phyloP scores from a whole-genome alignment of 2,888 invertebrate species.

The Blera fallax region DNA sequence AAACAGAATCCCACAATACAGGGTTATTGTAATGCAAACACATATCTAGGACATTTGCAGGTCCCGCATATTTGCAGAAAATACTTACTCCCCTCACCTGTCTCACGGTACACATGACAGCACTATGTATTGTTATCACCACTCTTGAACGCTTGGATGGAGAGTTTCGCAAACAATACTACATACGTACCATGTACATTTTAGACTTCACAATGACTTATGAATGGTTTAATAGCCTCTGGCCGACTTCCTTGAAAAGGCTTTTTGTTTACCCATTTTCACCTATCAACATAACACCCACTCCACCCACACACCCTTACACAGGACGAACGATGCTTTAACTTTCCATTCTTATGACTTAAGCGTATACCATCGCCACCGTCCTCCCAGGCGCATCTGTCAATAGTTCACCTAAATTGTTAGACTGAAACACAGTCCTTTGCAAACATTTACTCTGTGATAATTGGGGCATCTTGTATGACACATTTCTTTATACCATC shows the following conservation, averaged over 20 bases:
- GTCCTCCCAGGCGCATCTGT: slow-evolving; percentile 11
- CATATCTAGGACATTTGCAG: background rate
- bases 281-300: slow-evolving; percentile 35
- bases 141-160: slow-evolving; percentile 3
- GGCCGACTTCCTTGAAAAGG: slow-evolving; percentile 63
- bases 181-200: slow-evolving; percentile 35
- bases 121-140: slow-evolving; percentile 31
- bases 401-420: slow-evolving; percentile 47
- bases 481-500: slow-evolving; percentile 62
- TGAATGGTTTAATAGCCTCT: slow-evolving; percentile 64
- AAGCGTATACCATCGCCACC: background rate
- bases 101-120: background rate
- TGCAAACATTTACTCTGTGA: slow-evolving; percentile 66
- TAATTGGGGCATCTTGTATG: slow-evolving; percentile 70
- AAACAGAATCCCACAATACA: background rate
- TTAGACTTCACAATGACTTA: slow-evolving; percentile 55
- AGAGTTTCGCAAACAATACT: slow-evolving; percentile 47
- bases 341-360: slow-evolving; percentile 38
- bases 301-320: background rate
- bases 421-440: slow-evolving; percentile 46
- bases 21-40: background rate
- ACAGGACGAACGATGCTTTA: slow-evolving; percentile 43
- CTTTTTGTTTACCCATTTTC: slow-evolving; percentile 58
- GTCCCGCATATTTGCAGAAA: slow-evolving; percentile 22
- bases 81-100: slow-evolving; percentile 19